Percentiles rank a stretch among this genome's conserved stretches.
Conservation (phyloP, 1,140 invertebrate species). For the Anadara kagoshimensis region DNA sequence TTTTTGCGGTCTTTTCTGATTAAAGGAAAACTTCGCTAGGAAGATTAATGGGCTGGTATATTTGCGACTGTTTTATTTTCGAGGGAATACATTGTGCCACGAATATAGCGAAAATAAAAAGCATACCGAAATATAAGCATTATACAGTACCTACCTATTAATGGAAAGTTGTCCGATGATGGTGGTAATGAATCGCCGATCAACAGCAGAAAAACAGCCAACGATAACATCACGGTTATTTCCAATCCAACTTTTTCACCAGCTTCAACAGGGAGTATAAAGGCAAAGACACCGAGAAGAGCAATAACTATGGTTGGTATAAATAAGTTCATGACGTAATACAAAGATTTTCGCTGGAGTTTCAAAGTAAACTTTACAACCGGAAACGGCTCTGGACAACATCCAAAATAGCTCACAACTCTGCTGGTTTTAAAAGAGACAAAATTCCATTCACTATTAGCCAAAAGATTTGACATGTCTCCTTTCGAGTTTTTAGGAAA, state of each 20-base stretch:
- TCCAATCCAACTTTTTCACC: conserved; percentile 98
- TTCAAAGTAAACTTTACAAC: conserved; percentile 47
- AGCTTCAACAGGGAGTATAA: conserved; percentile 97
- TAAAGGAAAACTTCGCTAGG: too few species aligned
- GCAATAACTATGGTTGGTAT: conserved; percentile 56
- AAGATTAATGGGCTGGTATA: too few species aligned
- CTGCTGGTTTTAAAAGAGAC: conserved; percentile 75
- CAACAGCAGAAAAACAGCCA: conserved; percentile 75
- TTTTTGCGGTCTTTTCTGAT: too few species aligned
- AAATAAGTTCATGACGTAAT: conserved; percentile 58
- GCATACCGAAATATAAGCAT: too few species aligned
- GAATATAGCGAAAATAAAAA: too few species aligned
- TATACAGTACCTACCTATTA: conserved; percentile 71
- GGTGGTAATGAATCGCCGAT: conserved; percentile 95
- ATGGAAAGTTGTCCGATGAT: conserved; percentile 88
- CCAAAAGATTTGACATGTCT: conserved; percentile 70
- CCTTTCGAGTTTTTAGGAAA: conserved; percentile 78
- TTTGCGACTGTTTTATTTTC: too few species aligned
- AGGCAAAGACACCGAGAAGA: conserved; percentile 97
- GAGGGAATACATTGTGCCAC: too few species aligned
- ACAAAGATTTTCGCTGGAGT: conserved; percentile 48
- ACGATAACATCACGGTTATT: conserved; percentile 78
- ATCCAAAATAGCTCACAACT: conserved; percentile 77
- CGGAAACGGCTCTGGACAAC: conserved; percentile 42
- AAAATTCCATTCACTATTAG: conserved; percentile 45